Percentiles rank a stretch among this genome's conserved stretches.
Conservation (phyloP, 1,140 invertebrate species). For the Pseudomyrmex sp. region DNA sequence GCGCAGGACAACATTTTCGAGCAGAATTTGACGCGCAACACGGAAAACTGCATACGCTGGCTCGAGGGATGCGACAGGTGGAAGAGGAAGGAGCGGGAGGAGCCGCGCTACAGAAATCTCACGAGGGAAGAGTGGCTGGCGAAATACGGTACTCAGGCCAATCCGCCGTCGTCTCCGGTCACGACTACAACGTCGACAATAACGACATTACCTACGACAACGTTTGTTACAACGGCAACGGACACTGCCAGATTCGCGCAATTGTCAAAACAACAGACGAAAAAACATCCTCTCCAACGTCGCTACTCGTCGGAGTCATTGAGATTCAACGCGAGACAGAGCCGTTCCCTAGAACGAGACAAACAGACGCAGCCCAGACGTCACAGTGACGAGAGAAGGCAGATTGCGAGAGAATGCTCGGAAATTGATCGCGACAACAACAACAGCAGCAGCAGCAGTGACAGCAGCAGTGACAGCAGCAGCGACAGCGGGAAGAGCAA, state of each 20-base stretch:
- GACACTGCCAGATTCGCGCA: too few relatives aligned
- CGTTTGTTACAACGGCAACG: too few relatives aligned
- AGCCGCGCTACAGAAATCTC: conserved; percentile 80
- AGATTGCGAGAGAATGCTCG: not conserved
- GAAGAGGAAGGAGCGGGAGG: conserved; percentile 75
- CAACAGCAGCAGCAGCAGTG: conserved; percentile 55
- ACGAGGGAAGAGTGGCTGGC: conserved; percentile 84
- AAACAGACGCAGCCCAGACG: conserved; percentile 23
- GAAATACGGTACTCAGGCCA: conserved; percentile 72
- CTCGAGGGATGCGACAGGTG: conserved; percentile 66
- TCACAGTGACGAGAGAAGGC: conserved; percentile 42
- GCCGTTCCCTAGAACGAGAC: conserved; percentile 6
- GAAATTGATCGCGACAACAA: conserved; percentile 10
- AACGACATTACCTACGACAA: not conserved
- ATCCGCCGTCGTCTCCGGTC: not conserved
- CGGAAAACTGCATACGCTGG: conserved; percentile 4
- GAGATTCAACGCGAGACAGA: not conserved
- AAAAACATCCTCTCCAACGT: not conserved
- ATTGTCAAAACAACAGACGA: too few relatives aligned
- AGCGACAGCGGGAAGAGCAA: conserved; percentile 53
- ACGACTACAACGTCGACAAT: not conserved
- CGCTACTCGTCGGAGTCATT: conserved; percentile 28
- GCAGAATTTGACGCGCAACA: not conserved
- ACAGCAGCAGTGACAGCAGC: conserved; percentile 44
- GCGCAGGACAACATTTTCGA: too few relatives aligned